Evolutionary conservation across 2,113 vertebrate species (phyloP).

Genomic region (Rhinoptilus africanus): DNA sequence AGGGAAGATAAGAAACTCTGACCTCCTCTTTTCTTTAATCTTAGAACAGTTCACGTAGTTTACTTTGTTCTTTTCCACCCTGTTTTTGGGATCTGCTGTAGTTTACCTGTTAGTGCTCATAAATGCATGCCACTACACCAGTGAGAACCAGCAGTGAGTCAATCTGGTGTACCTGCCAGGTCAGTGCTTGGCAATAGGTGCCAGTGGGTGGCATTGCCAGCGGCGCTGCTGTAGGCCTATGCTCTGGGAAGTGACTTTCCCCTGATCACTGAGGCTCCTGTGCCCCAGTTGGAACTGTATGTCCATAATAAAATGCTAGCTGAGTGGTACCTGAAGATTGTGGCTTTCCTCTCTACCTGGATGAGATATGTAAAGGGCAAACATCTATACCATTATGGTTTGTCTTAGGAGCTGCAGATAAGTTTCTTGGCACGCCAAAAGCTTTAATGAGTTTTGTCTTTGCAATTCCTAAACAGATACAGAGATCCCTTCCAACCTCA

Average conservation of each 20-base stretch:
- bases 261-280: not conserved
- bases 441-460: not conserved
- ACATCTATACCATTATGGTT: not conserved
- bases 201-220: not conserved
- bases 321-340: not conserved
- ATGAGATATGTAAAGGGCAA: not conserved
- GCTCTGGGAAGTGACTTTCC: not conserved
- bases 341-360: not conserved
- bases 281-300: not conserved
- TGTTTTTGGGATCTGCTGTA: not conserved
- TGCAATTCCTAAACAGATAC: not conserved
- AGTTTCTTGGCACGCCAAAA: not conserved
- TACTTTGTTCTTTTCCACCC: not conserved
- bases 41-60: not conserved
- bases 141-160: not conserved
- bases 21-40: not conserved
- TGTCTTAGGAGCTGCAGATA: not conserved
- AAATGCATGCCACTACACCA: not conserved
- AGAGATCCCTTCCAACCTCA: not conserved
- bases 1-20: not conserved
- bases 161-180: not conserved
- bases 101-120: not conserved
- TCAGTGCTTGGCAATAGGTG: not conserved
- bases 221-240: rapidly evolving
- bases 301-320: not conserved